Evolutionary conservation across 2,113 vertebrate species (phyloP), one percentile per base, ranked within the genome.

Genomic region (Chloropsis hardwickii): DNA sequence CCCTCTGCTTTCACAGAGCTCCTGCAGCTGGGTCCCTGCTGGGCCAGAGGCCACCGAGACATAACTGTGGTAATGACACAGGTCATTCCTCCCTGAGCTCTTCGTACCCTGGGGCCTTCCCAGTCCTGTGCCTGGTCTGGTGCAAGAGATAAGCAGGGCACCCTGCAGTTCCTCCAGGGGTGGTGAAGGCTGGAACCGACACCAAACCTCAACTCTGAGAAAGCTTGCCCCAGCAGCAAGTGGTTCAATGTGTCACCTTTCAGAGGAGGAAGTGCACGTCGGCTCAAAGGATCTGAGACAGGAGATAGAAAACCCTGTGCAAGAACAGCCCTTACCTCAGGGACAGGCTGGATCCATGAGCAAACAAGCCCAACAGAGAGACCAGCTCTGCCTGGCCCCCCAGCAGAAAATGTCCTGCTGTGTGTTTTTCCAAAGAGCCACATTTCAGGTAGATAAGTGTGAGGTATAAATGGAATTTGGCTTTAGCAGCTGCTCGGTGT

Each of bases 231-330:
- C 39, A 72, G 28, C 61, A 48, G 22, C 3, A 4, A 57, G 28
- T 31, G 72, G 57, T 60, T 69, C 28, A 1, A 33, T 57, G 25
- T 5, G 17, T 66, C 35, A 39, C 61, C 29, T 62, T 44, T 31
- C 48, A 27, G 47, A 73, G 58, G 45, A 62, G 15, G 42, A 44
- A 53, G 21, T 8, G 23, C 9, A 22, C 0, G 0, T 40, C 0
- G 0, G 28, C 42, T 71, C 18, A 14, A 35, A 71, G 17, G 14
- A 50, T 17, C 66, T 33, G 22, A 40, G 17, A 35, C 20, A 19
- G 28, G 40, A 83, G 81, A 73, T 40, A 24, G 37, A 40, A 85
- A 92, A 50, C 21, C 22, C 40, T 42, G 65, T 62, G 58, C 51
- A 60, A 35, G 71, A 29, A 6, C 27, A 44, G 42, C 37, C 19